Base-by-base conservation (phyloP, 1,140 invertebrate genomes). In the Bombus breviceps region DNA sequence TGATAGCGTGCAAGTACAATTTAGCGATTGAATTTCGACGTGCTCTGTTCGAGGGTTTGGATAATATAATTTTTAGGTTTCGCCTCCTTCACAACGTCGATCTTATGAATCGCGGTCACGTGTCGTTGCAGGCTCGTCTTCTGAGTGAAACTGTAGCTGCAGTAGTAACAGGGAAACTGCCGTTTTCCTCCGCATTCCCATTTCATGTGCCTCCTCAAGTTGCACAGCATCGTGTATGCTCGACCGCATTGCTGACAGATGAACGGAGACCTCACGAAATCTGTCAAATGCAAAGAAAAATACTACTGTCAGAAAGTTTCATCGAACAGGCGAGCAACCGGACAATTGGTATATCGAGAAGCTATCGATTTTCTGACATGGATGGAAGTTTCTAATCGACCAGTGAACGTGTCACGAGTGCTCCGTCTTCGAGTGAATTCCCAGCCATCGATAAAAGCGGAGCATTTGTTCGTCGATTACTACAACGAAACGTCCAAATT, bases 151-250 rank as follows among this genome's bases (percentile, higher is more conserved):
- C 89, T 87, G 81, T 92, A 92, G 79, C 80, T 86, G 86, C 95
- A 95, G 88, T 93, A 93, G 74, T 74, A 86, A 89, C 95, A 95
- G 15, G 86, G 74, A 86, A 95, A 95, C 73, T 86, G 74, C 41
- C 93, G 90, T 80, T 92, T 92, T 41, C 93, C 93, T 28, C 94
- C 94, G 87, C 95, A 95, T 75, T 95, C 95, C 86, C 91, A 95
- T 22, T 91, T 94, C 68, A 92, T 85, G 86, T 95, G 95, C 22
- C 94, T 88, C 28, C 89, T 76, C 43, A 94, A 90, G 81, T 95
- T 95, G 69, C 90, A 93, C n/a, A 83, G 86, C 84, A 90, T 91
- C 43, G 92, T 93, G 87, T 95, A 95, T 39, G 81, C 66, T 39
- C 93, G 92, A 59, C 91, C 91, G 72, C 94, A 94, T 68, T 90